Evolutionary conservation across 2,888 invertebrate species (phyloP), one percentile per base, ranked within the genome.

Genomic region (Lasioglossum zephyrum): DNA sequence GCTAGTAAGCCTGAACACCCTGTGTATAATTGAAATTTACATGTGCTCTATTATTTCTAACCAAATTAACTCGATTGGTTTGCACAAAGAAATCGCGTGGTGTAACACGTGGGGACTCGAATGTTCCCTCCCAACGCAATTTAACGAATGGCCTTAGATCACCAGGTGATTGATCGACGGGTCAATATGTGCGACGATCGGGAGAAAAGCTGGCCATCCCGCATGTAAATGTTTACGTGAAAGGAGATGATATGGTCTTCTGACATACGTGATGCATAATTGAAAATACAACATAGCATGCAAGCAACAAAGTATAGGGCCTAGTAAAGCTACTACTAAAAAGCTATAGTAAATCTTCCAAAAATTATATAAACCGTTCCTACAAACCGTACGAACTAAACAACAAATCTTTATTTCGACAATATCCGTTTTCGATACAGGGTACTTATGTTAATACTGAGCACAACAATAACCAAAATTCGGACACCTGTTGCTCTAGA

Each of bases 401-500:
- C 39, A 39, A 39, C 39, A 39, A 39, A 39, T 39, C 39, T 39
- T 36, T 36, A 36, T 36, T n/a, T 26, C 4, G 4, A n/a, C 9
- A 22, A 6, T 49, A 2, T 2, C 18, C 2, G 18, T 22, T n/a
- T 11, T 13, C 26, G 11, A n/a, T 18, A 26, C 5, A 2, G 3
- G 1, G 9, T 26, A 36, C 31, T 11, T 11, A 6, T 13, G 31
- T 31, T 66, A 22, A 26, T 3, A 49, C 16, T 4, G 31, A 26
- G n/a, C 63, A 31, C 5, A n/a, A 49, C 49, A 79, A 69, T 6
- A 26, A 41, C 69, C 31, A 73, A 79, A 75, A 76, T 86, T 81
- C 66, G n/a, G 41, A 16, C 86, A 86, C 85, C 85, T 86, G 85
- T 86, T 86, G 79, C 85, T 63, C 36, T 18, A 74, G 4, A 36